Base-by-base conservation (phyloP, 1,140 invertebrate genomes). In the Heliconius nattereri region DNA sequence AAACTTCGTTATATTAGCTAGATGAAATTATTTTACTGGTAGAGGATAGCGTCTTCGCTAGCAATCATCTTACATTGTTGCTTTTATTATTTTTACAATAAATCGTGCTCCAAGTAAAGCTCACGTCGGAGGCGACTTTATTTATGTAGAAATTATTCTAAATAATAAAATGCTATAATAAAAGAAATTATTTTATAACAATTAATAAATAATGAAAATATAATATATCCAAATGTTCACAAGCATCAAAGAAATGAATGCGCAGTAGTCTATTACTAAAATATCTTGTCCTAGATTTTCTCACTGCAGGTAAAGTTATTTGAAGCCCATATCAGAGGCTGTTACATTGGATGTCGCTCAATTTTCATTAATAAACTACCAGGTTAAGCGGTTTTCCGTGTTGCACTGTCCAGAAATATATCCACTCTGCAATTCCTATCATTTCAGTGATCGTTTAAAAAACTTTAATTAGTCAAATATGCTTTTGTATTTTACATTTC, bases 381-480 rank as follows among this genome's bases (percentile, higher is more conserved):
- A 75, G 90, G 90, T 90, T 94, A 92, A 94, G 91, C 90, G 92
- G 86, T 92, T 94, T 94, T 92, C 92, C 87, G 89, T 94, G 92
- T 94, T 91, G 84, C 84, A 81, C 74, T 76, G 80, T 81, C 87
- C 86, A 77, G 86, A 90, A 90, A 93, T 92, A 91, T 80, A 83
- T 77, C 54, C 71, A 83, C 81, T 81, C 78, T 91, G 88, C 89
- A 89, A 80, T 86, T 85, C 72, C 80, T 77, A 80, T 85, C 82
- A 83, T 83, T 79, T 78, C 74, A 78, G n/a, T 79, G 79, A 83
- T 80, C 82, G 57, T 76, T 83, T 82, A 82, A 85, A 81, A 80
- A 76, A 78, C 79, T 83, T 85, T 37, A 77, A 80, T 80, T 70
- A 76, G 60, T 75, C 35, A 16, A 73, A 37, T 76, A 45, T 80